Conservation (phyloP, 2,797 vertebrate genomes). For the Malacoctenus gilli region DNA sequence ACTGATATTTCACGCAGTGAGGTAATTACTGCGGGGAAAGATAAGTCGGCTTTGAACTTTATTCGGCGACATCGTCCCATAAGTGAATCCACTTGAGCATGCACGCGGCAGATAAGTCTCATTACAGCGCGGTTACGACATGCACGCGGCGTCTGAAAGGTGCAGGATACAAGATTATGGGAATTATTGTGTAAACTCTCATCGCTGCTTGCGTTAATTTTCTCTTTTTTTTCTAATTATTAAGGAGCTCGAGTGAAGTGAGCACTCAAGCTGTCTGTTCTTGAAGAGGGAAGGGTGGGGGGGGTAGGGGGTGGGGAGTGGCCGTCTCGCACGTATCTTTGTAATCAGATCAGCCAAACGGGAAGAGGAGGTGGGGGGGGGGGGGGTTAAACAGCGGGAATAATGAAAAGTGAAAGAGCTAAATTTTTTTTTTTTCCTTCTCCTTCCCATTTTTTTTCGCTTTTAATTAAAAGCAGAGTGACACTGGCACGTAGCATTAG, state of each 20-base stretch:
- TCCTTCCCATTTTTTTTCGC: too few relatives aligned
- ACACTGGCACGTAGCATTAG: conserved; percentile 47
- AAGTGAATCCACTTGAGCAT: neutral
- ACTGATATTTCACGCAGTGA: conserved; percentile 36
- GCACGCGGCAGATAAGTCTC: conserved; percentile 1
- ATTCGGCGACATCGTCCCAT: neutral
- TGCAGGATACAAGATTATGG: conserved; percentile 9
- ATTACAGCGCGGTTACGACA: neutral
- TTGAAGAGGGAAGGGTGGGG: conserved; percentile 2
- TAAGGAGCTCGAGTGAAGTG: neutral
- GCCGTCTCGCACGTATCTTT: conserved; percentile 27
- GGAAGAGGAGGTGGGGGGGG: conserved; percentile 45
- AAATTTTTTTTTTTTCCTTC: neutral
- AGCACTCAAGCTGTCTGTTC: neutral
- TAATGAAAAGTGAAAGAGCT: conserved; percentile 68
- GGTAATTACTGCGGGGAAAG: conserved; percentile 36
- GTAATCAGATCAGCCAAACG: conserved; percentile 37
- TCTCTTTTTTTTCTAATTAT: conserved; percentile 20
- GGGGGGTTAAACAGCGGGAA: conserved; percentile 56
- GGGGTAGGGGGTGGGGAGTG: too few relatives aligned
- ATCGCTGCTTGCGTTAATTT: neutral
- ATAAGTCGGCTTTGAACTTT: conserved; percentile 34
- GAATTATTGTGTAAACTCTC: conserved; percentile 2
- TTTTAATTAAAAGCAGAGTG: conserved; percentile 74
- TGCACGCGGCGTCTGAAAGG: neutral